These are phyloP conservation scores for Anarsia innoxiella DNA, from an alignment of 2,888 invertebrate species.

Conservation along the genomic window DNA sequence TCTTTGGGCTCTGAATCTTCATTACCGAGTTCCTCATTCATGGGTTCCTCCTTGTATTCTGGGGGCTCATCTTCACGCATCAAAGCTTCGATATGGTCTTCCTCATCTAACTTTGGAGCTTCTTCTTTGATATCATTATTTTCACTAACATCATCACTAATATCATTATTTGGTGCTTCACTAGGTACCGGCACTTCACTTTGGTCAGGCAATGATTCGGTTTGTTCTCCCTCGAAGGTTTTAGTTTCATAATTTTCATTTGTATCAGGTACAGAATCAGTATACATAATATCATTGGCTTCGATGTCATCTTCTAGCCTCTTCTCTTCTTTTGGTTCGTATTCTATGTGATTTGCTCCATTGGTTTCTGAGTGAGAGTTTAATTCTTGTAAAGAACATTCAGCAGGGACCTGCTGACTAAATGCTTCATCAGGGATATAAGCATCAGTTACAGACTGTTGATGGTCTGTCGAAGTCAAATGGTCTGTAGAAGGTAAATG, in stretches of 20 bases:
- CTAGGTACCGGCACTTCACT: constrained; percentile 33
- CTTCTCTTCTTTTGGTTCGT: constrained; percentile 43
- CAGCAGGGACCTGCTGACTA: constrained; percentile 32
- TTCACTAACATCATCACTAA: constrained; percentile 19
- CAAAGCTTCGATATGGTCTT: constrained; percentile 17
- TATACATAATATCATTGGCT: constrained; percentile 36
- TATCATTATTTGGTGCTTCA: constrained; percentile 24
- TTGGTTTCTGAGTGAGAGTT: constrained; percentile 28
- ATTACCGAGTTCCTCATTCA: constrained; percentile 25
- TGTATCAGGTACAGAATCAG: constrained; percentile 51
- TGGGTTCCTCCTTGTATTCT: too few relatives aligned
- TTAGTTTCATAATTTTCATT: constrained; percentile 36
- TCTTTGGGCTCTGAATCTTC: constrained; percentile 75
- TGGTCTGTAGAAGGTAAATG: constrained; percentile 43
- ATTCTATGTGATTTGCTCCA: constrained; percentile 42
- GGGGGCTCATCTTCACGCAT: too few relatives aligned
- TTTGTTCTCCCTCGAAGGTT: constrained; percentile 32
- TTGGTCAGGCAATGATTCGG: constrained; percentile 36
- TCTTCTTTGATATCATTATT: constrained; percentile 10
- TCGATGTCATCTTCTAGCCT: constrained; percentile 40
- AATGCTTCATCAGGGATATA: constrained; percentile 53
- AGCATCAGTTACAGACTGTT: too few relatives aligned
- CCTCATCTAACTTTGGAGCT: constrained; percentile 17
- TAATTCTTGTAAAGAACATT: constrained; percentile 42
- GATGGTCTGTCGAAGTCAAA: constrained; percentile 24